Evolutionary conservation across 2,113 vertebrate genomes (phyloP).

Genomic region (Gulo gulo): DNA sequence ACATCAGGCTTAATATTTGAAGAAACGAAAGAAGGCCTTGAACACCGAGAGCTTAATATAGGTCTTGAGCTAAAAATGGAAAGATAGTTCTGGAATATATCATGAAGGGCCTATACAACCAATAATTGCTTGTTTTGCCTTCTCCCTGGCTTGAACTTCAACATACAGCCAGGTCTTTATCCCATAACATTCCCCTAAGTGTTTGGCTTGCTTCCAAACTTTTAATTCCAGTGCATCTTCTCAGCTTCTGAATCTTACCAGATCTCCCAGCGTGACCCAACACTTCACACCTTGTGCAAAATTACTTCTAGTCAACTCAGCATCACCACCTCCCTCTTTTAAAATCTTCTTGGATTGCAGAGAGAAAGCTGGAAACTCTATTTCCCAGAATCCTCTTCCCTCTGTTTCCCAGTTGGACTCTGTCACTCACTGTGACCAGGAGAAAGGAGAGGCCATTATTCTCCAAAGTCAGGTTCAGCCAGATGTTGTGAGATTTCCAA

Average conservation of each 20-base stretch:
- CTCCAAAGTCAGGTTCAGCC: not conserved
- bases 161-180: not conserved
- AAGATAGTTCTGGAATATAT: not conserved
- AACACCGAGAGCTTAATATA: not conserved
- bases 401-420: not conserved
- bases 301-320: not conserved
- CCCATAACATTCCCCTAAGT: not conserved
- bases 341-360: not conserved
- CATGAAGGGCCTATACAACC: not conserved
- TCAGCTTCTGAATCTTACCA: not conserved
- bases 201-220: not conserved
- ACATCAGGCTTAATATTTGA: not conserved
- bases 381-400: not conserved
- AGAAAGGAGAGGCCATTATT: not conserved
- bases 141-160: not conserved
- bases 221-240: not conserved
- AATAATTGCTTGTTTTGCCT: not conserved
- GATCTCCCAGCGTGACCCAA: not conserved
- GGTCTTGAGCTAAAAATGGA: not conserved
- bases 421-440: not conserved
- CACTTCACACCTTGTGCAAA: not conserved
- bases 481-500: not conserved
- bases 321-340: not conserved
- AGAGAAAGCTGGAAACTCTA: not conserved
- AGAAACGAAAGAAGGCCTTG: not conserved